phyloP scores from a whole-genome alignment of 1,140 invertebrate species.

The Chlorops oryzae region DNA sequence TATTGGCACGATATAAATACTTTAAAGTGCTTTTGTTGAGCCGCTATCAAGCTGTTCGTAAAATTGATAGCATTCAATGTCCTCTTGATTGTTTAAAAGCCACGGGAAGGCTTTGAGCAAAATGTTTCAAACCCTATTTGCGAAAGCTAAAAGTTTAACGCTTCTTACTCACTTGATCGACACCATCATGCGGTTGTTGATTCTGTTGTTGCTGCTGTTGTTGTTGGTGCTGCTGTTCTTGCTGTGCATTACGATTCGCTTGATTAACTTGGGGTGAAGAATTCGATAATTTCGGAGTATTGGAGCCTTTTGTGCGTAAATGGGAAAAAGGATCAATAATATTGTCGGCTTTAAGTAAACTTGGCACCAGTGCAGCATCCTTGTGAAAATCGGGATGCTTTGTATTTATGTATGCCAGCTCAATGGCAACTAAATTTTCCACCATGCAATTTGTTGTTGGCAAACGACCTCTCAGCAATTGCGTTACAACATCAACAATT shows the following conservation, averaged over 20 bases:
- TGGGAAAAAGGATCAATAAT: conserved; percentile 40
- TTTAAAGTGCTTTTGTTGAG: too few species aligned
- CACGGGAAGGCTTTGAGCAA: conserved; percentile 15
- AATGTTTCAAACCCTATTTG: conserved; percentile 18
- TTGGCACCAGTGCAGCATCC: conserved; percentile 78
- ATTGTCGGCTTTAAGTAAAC: conserved; percentile 64
- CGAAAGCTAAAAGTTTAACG: conserved; percentile 15
- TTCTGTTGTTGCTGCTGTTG: conserved; percentile 18
- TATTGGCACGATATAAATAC: too few species aligned
- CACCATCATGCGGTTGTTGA: conserved; percentile 24
- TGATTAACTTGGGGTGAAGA: conserved; percentile 38
- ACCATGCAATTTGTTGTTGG: conserved; percentile 96
- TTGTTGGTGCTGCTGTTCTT: conserved; percentile 13
- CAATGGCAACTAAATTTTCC: conserved; percentile 94
- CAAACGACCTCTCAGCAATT: conserved; percentile 78
- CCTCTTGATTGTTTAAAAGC: too few species aligned
- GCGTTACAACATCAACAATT: conserved; percentile 97
- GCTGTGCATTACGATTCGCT: conserved; percentile 11
- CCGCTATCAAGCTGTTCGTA: too few species aligned
- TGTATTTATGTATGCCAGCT: conserved; percentile 98
- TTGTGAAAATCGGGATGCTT: conserved; percentile 99
- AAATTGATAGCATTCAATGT: too few species aligned
- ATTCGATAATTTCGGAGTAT: conserved; percentile 32
- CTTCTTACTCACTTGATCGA: conserved; percentile 28
- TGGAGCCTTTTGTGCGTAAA: conserved; percentile 26